Base-by-base conservation (phyloP, 2,797 vertebrate genomes). In the Staurois parvus region DNA sequence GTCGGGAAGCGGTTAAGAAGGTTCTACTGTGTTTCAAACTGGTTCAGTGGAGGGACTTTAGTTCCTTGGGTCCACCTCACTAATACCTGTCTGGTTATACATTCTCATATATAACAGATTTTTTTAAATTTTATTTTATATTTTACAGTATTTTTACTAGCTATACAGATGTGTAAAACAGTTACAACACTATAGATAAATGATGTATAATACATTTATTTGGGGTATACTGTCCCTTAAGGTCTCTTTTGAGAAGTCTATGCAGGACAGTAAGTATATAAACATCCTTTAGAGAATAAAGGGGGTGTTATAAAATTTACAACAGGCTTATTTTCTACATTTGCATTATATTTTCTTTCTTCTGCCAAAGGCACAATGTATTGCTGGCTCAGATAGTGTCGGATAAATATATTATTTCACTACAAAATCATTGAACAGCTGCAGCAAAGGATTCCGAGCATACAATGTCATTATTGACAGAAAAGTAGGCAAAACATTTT, bases 391-490 rank as follows among this genome's bases (percentile, higher is more conserved):
- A 24, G 52, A 76, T 37, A 34, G 74, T 59, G 66, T 78, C 29
- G 72, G 56, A 82, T 64, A 68, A 86, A 81, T 81, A 85, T 76
- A 85, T 59, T 37, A 48, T 80, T 75, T 80, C 45, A 69, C 42
- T 75, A 73, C 77, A 80, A 78, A 86, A 72, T 73, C 68, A 67
- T 77, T 56, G 74, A 78, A 72, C 85, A 86, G 85, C 85, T 86
- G 85, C 81, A 76, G 52, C 29, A 17, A 52, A 83, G 30, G 74
- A 83, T 86, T 86, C 76, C 68, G 72, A 79, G 68, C 34, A 83
- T 32, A 83, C 75, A 83, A 83, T 79, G 62, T 83, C 72, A 87
- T 83, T 87, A 83, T 79, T 79, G 85, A 87, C 76, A 79, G 42
- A 79, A 59, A 84, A 72, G 81, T 59, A 70, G 81, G 72, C 40